These are phyloP conservation scores for Mesorhabditis spiculigera DNA, from an alignment of 2,888 invertebrate species.

Conservation along the genomic window DNA sequence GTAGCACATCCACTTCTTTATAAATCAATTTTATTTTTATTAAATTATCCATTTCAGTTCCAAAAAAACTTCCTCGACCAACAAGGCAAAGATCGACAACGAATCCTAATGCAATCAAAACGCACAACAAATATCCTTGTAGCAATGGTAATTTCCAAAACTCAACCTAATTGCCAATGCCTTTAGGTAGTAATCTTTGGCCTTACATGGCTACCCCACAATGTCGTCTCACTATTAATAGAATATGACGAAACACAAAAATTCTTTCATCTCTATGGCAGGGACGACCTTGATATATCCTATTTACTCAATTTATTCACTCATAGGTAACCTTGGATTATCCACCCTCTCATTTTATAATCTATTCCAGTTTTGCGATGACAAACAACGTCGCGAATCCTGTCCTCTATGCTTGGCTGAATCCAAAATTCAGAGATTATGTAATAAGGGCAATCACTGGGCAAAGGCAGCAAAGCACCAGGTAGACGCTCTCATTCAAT, in stretches of 20 bases:
- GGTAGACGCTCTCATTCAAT: too few species aligned
- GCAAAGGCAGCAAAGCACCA: conserved; percentile 8
- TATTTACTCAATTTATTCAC: conserved; percentile 43
- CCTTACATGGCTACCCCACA: conserved; percentile 47
- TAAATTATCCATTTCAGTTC: neutral
- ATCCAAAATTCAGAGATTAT: conserved; percentile 41
- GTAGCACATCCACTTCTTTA: too few species aligned
- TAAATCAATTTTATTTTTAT: neutral
- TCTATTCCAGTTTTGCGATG: conserved; percentile 40
- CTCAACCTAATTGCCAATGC: neutral
- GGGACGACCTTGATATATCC: conserved; percentile 31
- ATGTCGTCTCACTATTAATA: conserved; percentile 40
- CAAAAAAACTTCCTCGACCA: conserved; percentile 35
- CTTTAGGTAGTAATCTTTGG: conserved; percentile 46
- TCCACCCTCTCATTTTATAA: neutral
- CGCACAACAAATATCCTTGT: conserved; percentile 22
- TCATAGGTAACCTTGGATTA: conserved; percentile 28
- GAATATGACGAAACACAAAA: conserved; percentile 38
- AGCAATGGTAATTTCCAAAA: conserved; percentile 12
- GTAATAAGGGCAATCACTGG: conserved; percentile 33
- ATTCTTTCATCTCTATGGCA: conserved; percentile 32
- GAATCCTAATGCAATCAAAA: conserved; percentile 24
- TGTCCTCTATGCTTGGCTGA: conserved; percentile 50
- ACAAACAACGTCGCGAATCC: conserved; percentile 47
- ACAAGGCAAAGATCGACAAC: conserved; percentile 32